A percentile compares a stretch with the other conserved stretches of the same genome.
Evolutionary conservation across 2,113 vertebrate genomes (phyloP).

Genomic region (Hydrolagus affinis): DNA sequence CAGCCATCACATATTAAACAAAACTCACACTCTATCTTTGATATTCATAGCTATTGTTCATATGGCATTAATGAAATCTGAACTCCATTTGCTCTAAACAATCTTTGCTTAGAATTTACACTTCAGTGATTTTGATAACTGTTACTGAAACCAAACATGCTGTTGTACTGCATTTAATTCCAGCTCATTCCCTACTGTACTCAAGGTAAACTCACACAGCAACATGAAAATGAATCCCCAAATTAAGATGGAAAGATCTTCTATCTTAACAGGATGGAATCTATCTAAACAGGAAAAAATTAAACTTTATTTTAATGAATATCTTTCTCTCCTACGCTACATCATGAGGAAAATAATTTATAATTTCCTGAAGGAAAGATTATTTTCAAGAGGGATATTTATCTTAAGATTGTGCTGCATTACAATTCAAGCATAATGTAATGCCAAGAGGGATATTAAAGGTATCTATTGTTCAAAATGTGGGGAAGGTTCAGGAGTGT

Average conservation of each 20-base stretch:
- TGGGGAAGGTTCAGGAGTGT: conserved; percentile 1
- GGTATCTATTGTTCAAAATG: conserved; percentile 25
- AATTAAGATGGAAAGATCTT: neutral
- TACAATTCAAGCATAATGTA: conserved; percentile 9
- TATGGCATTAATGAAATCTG: neutral
- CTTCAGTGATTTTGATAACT: neutral
- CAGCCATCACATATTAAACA: neutral
- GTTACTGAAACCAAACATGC: neutral
- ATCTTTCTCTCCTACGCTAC: neutral
- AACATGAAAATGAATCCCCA: neutral
- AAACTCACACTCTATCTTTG: neutral
- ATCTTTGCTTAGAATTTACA: neutral
- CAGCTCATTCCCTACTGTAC: neutral
- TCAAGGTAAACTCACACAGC: neutral
- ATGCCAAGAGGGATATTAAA: conserved; percentile 23
- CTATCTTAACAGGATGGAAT: neutral
- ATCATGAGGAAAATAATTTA: neutral
- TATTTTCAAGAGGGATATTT: conserved; percentile 8
- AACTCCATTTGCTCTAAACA: neutral
- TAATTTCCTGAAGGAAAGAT: conserved; percentile 4
- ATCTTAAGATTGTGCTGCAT: conserved; percentile 24
- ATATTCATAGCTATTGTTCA: neutral
- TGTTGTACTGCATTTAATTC: neutral
- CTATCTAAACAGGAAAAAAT: neutral
- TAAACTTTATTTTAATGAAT: neutral